phyloP scores from a whole-genome alignment of 1,140 invertebrate genomes.

The Atta cephalotes region DNA sequence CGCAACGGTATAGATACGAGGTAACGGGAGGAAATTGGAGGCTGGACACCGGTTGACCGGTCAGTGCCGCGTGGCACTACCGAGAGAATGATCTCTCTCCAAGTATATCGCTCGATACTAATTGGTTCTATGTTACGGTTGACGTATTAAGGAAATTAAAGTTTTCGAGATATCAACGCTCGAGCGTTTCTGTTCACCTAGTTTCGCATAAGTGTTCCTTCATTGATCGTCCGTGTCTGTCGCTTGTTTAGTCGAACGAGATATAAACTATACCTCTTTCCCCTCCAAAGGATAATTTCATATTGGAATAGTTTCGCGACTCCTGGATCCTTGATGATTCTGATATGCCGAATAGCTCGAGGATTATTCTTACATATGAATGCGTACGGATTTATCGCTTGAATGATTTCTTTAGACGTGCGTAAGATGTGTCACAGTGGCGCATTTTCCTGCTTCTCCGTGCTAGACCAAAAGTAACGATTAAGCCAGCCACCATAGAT shows the following conservation, averaged over 20 bases:
- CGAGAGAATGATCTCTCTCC: conserved; percentile 24
- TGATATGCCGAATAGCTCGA: background rate
- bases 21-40: conserved; percentile 77
- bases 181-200: conserved; percentile 65
- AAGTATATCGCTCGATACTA: conserved; percentile 76
- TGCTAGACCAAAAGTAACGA: conserved; percentile 52
- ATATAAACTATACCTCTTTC: background rate
- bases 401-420: conserved; percentile 25
- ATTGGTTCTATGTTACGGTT: conserved; percentile 73
- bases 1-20: conserved; percentile 72
- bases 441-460: conserved; percentile 9
- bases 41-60: conserved; percentile 71
- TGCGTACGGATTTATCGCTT: conserved; percentile 51
- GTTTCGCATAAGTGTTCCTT: conserved; percentile 57
- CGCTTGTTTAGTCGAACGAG: conserved; percentile 15
- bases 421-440: conserved; percentile 29
- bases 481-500: conserved; percentile 47
- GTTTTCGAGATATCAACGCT: conserved; percentile 68
- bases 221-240: conserved; percentile 5
- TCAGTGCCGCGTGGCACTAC: conserved; percentile 56
- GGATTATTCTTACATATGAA: conserved; percentile 58
- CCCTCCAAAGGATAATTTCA: background rate
- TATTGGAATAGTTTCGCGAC: conserved; percentile 36
- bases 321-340: conserved; percentile 23
- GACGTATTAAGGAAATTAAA: conserved; percentile 81